Evolutionary conservation across 2,797 vertebrate genomes (phyloP), one percentile per base, ranked within the genome.

Genomic region (Microctenopoma steveboyesi): DNA sequence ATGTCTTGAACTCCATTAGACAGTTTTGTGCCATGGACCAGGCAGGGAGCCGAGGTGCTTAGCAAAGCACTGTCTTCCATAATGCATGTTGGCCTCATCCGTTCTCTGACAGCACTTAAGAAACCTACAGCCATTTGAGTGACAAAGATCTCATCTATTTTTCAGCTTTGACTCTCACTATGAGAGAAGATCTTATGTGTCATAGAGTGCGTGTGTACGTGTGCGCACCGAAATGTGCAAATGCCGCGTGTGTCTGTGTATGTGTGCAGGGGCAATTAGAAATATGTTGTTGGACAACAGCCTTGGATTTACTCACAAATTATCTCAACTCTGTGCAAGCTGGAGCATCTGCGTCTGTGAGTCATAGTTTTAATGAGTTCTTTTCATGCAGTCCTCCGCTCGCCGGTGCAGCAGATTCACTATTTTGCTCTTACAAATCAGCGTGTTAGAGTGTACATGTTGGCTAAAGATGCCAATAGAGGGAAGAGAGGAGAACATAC

Each of bases 121-220:
- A 88, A 93, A 91, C 90, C 89, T 91, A 88, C 89, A 90, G 88
- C 90, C 88, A 91, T 93, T 93, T 93, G 92, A 94, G 93, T 92
- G 91, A 93, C 93, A 93, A 94, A 94, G 90, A 93, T 91, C 92
- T 94, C 92, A 94, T 95, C 91, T 89, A 93, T 94, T 92, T 93
- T 94, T 94, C 85, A 94, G 91, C 90, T 89, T 88, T 90, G 87
- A 90, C 90, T 88, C 78, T 79, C 82, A 83, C 74, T 80, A 74
- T 61, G 79, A 89, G 67, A 60, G 62, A 70, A 76, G 79, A 85
- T 81, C 73, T 74, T 67, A 72, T 80, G 69, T 69, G 61, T 66
- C 68, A 64, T 18, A 8, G 40, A 65, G 52, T 37, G 48, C 22
- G 22, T 25, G 25, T 33, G 52, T 40, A 18, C 51, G 64, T 55